These are phyloP conservation scores for Anadara kagoshimensis DNA, from an alignment of 1,140 invertebrate genomes.

Conservation along the genomic window DNA sequence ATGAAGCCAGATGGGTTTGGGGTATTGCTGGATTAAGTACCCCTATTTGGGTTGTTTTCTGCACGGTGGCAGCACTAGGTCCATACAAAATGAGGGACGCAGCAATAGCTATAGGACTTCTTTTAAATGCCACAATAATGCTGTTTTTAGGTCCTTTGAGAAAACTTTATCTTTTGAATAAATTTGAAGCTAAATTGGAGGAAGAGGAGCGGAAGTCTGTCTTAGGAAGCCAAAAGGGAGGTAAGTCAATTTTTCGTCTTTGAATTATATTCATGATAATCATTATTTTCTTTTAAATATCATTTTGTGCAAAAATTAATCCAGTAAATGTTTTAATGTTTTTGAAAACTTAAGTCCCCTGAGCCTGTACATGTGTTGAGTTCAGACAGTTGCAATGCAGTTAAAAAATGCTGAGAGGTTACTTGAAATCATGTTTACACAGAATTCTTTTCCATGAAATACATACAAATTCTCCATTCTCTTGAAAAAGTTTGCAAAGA, in stretches of 20 bases:
- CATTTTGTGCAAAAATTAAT: no score
- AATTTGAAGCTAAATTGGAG: constrained; percentile 57
- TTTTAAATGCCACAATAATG: constrained; percentile 70
- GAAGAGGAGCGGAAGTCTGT: constrained; percentile 53
- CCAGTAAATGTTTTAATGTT: no score
- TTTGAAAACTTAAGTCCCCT: no score
- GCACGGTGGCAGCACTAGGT: constrained; percentile 69
- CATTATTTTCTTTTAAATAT: constrained; percentile 4
- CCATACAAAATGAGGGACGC: constrained; percentile 66
- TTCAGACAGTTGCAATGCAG: no score
- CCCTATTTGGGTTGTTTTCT: constrained; percentile 74
- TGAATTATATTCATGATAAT: neutral
- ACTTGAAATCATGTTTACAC: no score
- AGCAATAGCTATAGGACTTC: constrained; percentile 70
- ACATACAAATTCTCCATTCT: no score
- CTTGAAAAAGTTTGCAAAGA: no score
- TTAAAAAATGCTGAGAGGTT: no score
- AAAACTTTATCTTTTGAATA: constrained; percentile 72
- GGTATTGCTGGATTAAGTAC: constrained; percentile 69
- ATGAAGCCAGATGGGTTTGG: constrained; percentile 73
- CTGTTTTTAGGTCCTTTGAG: constrained; percentile 70
- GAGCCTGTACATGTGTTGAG: no score
- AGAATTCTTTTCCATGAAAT: no score
- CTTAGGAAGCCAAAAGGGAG: constrained; percentile 21
- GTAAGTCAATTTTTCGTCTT: constrained; percentile 22